Conservation (phyloP, 2,888 invertebrate genomes). For the Meliscaeva auricollis region DNA sequence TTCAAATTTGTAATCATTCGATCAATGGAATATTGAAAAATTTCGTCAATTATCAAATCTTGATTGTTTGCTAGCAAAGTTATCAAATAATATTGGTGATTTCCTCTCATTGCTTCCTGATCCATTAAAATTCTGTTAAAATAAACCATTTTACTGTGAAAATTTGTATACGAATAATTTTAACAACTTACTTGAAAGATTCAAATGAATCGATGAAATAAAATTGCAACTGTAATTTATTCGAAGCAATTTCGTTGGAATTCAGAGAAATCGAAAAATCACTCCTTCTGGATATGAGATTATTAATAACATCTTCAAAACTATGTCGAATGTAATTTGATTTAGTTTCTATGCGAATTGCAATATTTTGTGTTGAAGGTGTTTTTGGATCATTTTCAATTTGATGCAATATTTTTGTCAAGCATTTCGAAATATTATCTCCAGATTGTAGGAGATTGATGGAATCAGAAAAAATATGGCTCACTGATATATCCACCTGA, state of each 20-base stretch:
- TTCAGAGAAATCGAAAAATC: not conserved
- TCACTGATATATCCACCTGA: too few relatives aligned
- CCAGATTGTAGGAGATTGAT: too few relatives aligned
- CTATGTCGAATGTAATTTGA: not conserved
- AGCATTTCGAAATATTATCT: not conserved
- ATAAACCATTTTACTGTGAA: not conserved
- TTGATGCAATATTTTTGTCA: not conserved
- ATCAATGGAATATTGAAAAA: not conserved
- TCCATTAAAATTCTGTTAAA: not conserved
- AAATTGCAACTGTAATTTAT: not conserved
- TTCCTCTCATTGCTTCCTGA: not conserved
- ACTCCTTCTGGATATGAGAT: not conserved
- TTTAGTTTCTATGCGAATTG: not conserved
- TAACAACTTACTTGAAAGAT: not conserved
- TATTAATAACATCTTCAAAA: not conserved
- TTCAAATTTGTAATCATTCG: not conserved
- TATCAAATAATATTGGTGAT: not conserved
- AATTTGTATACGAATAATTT: not conserved
- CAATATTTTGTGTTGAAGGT: not conserved
- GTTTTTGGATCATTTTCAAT: not conserved
- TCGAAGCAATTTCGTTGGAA: not conserved
- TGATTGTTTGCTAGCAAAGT: not conserved
- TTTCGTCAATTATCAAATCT: not conserved
- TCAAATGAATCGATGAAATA: slow-evolving; percentile 6
- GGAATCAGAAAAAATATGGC: too few relatives aligned